Percentiles rank a stretch among this genome's conserved stretches.
Evolutionary conservation across 2,888 invertebrate species (phyloP).

Genomic region (Pocota personata): DNA sequence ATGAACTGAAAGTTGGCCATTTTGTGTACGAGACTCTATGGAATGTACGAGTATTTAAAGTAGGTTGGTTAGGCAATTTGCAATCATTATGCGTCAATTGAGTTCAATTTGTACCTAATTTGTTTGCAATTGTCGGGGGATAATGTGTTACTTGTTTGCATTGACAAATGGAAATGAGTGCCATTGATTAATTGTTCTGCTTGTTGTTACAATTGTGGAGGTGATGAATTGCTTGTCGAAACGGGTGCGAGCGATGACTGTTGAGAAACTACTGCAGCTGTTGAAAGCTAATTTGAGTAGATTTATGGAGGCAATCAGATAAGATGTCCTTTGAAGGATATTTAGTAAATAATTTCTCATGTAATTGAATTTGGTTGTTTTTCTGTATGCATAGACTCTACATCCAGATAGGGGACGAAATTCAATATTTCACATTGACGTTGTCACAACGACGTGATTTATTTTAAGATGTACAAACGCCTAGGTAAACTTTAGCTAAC

Average conservation of each 20-base stretch:
- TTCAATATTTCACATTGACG: no score
- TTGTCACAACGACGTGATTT: no score
- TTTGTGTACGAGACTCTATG: conserved; percentile 15
- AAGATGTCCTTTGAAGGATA: not conserved
- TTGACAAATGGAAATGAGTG: conserved; percentile 55
- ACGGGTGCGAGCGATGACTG: not conserved
- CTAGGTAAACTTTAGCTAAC: no score
- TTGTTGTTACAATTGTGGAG: not conserved
- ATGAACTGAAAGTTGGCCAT: conserved; percentile 31
- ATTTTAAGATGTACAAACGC: no score
- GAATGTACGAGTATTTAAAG: conserved; percentile 26
- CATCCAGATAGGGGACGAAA: not conserved
- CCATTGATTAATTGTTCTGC: conserved; percentile 58
- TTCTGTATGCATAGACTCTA: not conserved
- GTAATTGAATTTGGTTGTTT: not conserved
- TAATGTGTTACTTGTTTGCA: conserved; percentile 64
- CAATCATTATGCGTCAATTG: conserved; percentile 71
- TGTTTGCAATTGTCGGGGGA: conserved; percentile 66
- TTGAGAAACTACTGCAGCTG: not conserved
- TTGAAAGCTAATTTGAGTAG: conserved; percentile 7
- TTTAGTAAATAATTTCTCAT: not conserved
- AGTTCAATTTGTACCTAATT: conserved; percentile 67
- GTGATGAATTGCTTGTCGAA: conserved; percentile 24
- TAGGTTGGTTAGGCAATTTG: conserved; percentile 55
- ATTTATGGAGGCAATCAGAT: not conserved